A percentile compares a stretch with the other conserved stretches of the same genome.
These are phyloP conservation scores for Indri indri DNA, from an alignment of 2,113 vertebrate species.

Conservation along the genomic window DNA sequence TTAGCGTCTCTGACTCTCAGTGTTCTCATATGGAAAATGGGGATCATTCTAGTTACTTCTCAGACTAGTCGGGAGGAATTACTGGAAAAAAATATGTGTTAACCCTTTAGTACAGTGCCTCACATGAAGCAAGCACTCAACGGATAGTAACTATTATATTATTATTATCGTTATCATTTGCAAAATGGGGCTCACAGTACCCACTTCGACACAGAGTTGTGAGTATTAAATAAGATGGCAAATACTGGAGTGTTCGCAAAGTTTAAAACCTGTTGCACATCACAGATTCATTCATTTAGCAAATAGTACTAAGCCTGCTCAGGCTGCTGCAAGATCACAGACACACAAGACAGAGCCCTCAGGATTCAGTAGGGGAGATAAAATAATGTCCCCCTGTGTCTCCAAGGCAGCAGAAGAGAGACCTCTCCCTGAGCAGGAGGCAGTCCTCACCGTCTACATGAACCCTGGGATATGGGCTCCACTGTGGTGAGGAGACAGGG, in stretches of 20 bases:
- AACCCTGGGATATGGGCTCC: background rate
- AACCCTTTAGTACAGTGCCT: background rate
- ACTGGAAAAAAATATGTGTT: background rate
- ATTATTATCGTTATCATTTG: background rate
- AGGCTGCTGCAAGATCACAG: background rate
- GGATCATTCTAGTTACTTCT: background rate
- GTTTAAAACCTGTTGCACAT: background rate
- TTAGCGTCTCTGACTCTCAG: background rate
- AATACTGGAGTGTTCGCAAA: background rate
- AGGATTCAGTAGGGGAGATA: background rate
- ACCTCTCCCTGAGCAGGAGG: background rate
- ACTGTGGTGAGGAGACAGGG: background rate
- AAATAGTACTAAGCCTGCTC: background rate
- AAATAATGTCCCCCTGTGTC: fast-evolving
- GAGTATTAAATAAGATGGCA: background rate
- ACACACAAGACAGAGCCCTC: background rate
- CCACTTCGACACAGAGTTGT: background rate
- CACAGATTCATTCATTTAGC: background rate
- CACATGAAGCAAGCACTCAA: background rate
- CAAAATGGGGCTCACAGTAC: background rate
- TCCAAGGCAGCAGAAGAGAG: background rate
- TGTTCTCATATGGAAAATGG: background rate
- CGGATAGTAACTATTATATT: background rate
- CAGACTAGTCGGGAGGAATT: background rate
- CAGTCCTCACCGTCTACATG: fast-evolving